phyloP scores from a whole-genome alignment of 1,140 invertebrate genomes.

The Bombus impatiens region DNA sequence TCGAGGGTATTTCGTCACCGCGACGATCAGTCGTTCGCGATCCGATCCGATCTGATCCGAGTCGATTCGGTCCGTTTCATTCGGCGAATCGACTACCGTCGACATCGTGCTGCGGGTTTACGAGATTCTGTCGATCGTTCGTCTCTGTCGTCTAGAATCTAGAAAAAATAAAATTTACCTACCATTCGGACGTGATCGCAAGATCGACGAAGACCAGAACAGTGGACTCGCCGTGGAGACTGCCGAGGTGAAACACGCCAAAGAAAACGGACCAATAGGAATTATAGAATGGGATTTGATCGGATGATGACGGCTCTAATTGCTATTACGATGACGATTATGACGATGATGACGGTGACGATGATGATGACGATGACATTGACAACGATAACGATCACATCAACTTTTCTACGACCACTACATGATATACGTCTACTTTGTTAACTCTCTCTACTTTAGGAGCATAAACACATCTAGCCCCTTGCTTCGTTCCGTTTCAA shows the following conservation, averaged over 20 bases:
- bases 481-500: constrained; percentile 47
- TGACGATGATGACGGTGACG: neutral
- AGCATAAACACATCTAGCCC: constrained; percentile 50
- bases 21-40: constrained; percentile 25
- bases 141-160: constrained; percentile 67
- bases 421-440: constrained; percentile 44
- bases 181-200: constrained; percentile 48
- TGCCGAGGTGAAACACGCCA: too few species aligned
- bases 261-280: neutral
- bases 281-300: neutral
- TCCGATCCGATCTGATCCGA: neutral
- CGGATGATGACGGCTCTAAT: neutral
- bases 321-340: constrained; percentile 24
- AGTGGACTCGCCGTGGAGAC: constrained; percentile 29
- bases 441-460: constrained; percentile 48
- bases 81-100: too few species aligned
- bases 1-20: constrained; percentile 19
- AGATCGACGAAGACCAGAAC: constrained; percentile 65
- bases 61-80: neutral
- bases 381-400: constrained; percentile 49
- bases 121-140: constrained; percentile 44
- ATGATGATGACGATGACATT: neutral
- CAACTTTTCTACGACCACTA: constrained; percentile 53
- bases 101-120: neutral
- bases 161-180: constrained; percentile 73